Base-by-base conservation (phyloP, 2,888 invertebrate genomes). In the Lysandra coridon region DNA sequence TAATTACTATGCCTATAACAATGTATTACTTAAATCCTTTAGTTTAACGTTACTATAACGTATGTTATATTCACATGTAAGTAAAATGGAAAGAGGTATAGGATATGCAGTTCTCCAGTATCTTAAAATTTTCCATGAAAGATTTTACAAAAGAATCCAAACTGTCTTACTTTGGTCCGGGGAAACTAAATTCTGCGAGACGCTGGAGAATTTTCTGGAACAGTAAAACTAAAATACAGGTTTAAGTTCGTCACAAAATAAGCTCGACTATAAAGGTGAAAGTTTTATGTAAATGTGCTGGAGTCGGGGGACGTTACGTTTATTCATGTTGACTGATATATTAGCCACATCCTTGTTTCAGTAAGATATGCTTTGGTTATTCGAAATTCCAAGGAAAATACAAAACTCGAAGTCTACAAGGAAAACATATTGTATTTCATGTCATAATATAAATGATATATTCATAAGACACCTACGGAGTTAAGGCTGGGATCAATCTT, bases 171-270 rank as follows among this genome's bases (percentile, higher is more conserved):
- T 14, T 69, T 37, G 33, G 69, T 69, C 75, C 75, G 30, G 30
- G 44, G 30, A 14, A 76, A 76, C 76, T 33, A 53, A 76, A 53
- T 76, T 33, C 57, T 53, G 76, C 76, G 49, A 33, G 53, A 76
- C 76, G 76, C 30, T 17, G 30, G 57, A 57, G 57, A 76, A 76
- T 76, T 53, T 76, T 76, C 76, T 53, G 30, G 17, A 76, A 75
- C 49, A 57, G 30, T 76, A 53, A 76, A 76, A 76, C 76, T 76
- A 57, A 76, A 57, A 53, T 76, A 76, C 76, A 53, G 76, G 57
- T 76, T 76, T 76, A 76, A 17, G 76, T 76, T 76, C 76, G 53
- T 57, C 76, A 76, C 53, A 76, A 76, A 76, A 76, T 76, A 76
- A 76, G 76, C 76, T 57, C 37, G 53, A 57, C 57, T 76, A 76